phyloP scores from a whole-genome alignment of 2,888 invertebrate genomes.

The Amblyjoppa proteus region DNA sequence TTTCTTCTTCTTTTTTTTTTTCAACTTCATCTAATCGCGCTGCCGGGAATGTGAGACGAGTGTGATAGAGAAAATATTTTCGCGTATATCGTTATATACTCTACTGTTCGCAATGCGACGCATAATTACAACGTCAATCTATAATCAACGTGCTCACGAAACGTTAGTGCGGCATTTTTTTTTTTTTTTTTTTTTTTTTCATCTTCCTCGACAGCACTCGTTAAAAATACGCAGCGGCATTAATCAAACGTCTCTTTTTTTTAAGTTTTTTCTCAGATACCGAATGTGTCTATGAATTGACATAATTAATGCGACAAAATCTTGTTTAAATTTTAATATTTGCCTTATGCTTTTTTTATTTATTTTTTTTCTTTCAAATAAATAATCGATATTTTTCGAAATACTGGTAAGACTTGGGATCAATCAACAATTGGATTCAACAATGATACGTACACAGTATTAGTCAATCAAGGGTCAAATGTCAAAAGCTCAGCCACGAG shows the following conservation, averaged over 20 bases:
- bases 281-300: constrained; percentile 26
- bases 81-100: constrained; percentile 31
- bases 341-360: not conserved
- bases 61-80: constrained; percentile 61
- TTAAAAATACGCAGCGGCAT: constrained; percentile 51
- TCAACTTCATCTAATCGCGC: not conserved
- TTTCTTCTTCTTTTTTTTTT: constrained; percentile 1
- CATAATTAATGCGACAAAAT: constrained; percentile 44
- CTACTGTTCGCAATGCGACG: constrained; percentile 33
- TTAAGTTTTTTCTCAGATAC: constrained; percentile 18
- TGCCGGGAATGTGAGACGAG: constrained; percentile 30
- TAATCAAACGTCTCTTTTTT: constrained; percentile 6
- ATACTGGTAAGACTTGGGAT: constrained; percentile 62
- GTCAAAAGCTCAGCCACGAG: constrained; percentile 8
- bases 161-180: constrained; percentile 11
- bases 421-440: constrained; percentile 41
- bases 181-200: not conserved
- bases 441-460: constrained; percentile 48
- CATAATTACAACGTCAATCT: constrained; percentile 55
- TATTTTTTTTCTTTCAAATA: not conserved
- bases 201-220: constrained; percentile 33
- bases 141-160: constrained; percentile 35
- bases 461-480: constrained; percentile 24
- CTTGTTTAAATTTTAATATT: not conserved
- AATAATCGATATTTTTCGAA: constrained; percentile 37